Conservation (phyloP, 2,888 invertebrate species). For the Drosophila birchii region DNA sequence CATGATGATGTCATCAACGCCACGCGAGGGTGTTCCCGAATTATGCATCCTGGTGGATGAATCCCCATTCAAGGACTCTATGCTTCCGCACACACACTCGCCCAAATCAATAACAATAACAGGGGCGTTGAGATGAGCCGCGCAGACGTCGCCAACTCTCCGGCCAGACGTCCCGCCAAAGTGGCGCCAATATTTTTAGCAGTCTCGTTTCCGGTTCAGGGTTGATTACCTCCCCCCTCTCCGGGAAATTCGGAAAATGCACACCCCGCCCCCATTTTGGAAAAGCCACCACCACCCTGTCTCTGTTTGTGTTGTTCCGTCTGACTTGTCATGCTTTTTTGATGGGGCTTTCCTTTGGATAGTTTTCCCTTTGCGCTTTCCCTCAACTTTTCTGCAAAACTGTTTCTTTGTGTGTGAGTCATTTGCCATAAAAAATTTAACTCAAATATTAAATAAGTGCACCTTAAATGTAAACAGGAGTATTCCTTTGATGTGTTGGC, state of each 20-base stretch:
- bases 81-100: slow-evolving; percentile 22
- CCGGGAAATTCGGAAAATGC: slow-evolving; percentile 1
- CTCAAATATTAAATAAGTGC: not conserved
- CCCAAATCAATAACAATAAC: slow-evolving; percentile 74
- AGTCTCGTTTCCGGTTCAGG: slow-evolving; percentile 41
- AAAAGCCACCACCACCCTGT: slow-evolving; percentile 16
- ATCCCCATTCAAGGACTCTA: slow-evolving; percentile 25
- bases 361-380: slow-evolving; percentile 50
- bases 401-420: slow-evolving; percentile 23
- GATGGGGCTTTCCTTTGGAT: slow-evolving; percentile 30
- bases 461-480: slow-evolving; percentile 9
- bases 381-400: slow-evolving; percentile 35
- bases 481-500: slow-evolving; percentile 7
- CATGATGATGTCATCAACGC: slow-evolving; percentile 59
- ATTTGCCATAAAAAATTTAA: slow-evolving; percentile 10
- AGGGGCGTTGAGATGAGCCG: slow-evolving; percentile 49
- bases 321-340: slow-evolving; percentile 50
- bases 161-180: slow-evolving; percentile 68
- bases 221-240: slow-evolving; percentile 31
- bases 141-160: slow-evolving; percentile 61
- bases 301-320: slow-evolving; percentile 50
- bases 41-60: slow-evolving; percentile 65
- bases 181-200: slow-evolving; percentile 69
- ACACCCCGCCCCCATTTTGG: no score
- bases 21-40: slow-evolving; percentile 57